Evolutionary conservation across 2,888 invertebrate species (phyloP), one percentile per base, ranked within the genome.

Genomic region (Aleiodes leptofemur): DNA sequence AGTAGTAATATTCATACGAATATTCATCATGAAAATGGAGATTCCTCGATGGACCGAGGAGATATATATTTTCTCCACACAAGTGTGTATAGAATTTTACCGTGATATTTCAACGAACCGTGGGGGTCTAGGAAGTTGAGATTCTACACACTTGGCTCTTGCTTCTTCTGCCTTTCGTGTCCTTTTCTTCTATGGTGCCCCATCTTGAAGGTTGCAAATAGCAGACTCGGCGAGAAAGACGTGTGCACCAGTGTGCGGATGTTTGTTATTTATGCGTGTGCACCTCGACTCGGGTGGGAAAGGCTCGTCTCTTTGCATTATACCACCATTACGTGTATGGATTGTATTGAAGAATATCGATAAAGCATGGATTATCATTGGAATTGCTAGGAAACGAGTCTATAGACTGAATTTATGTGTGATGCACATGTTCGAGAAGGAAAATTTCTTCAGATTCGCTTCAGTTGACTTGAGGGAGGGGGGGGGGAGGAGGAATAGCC

Each of bases 31-130:
- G n/a, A n/a, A n/a, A n/a, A 23, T 23, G 23, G 23, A 23, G 23
- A 23, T 23, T 1, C 1, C 23, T 38, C 6, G 8, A 38, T 2
- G 38, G 8, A 38, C 38, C 38, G 3, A 5, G 13, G 38, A 43
- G 61, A 61, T 61, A 61, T 43, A 43, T 43, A 16, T 38, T 61
- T 61, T 43, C 16, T 61, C 2, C 23, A 14, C 59, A n/a, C 43
- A 6, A 16, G 61, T 61, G 9, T 43, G 23, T 43, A 61, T 43
- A 61, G 14, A 83, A 84, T 82, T 81, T 84, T 82, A 85, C 79
- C 82, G 81, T 82, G 82, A 84, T 84, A 83, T 84, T 86, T 84
- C 81, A 83, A 76, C 78, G 78, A 81, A 79, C 82, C 82, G 80
- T 81, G 78, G 83, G 82, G 83, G 83, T 82, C 82, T 75, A 75